These are phyloP conservation scores for Octomys mimax DNA, from an alignment of 2,797 vertebrate species.

Conservation along the genomic window DNA sequence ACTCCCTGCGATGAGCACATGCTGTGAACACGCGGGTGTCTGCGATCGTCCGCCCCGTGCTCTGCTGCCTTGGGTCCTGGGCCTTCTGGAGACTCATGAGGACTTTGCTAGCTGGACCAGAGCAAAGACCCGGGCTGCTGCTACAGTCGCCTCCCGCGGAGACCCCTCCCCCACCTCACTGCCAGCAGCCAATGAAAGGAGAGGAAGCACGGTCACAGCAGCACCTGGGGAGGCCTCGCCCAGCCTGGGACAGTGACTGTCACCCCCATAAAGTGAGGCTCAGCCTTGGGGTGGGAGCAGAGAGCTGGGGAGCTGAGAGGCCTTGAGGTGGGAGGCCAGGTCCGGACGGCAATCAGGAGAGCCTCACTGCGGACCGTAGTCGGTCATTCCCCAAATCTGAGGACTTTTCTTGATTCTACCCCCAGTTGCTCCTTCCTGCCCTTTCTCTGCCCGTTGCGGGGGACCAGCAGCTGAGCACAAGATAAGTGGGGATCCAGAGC, in stretches of 20 bases:
- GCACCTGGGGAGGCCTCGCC: not conserved
- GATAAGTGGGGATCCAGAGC: no score
- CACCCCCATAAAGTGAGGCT: not conserved
- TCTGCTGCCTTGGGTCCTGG: not conserved
- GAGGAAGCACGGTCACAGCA: not conserved
- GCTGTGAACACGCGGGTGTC: fast-evolving
- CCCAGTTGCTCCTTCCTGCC: not conserved
- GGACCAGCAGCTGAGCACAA: not conserved
- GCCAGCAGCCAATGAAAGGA: not conserved
- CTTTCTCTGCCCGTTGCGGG: not conserved
- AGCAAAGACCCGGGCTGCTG: not conserved
- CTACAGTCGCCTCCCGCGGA: no score
- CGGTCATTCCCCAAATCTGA: not conserved
- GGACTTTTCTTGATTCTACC: not conserved
- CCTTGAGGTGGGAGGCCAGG: fast-evolving
- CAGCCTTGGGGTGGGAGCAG: not conserved
- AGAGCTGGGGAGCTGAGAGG: not conserved
- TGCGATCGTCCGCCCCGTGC: not conserved
- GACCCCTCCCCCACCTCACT: fast-evolving
- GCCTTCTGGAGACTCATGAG: not conserved
- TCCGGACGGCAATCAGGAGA: not conserved
- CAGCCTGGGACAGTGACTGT: fast-evolving
- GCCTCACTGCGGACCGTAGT: not conserved
- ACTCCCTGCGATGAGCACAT: not conserved
- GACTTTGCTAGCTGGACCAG: not conserved